A percentile compares a stretch with the other conserved stretches of the same genome.
Evolutionary conservation across 2,797 vertebrate genomes (phyloP).

Genomic region (Champsocephalus gunnari): DNA sequence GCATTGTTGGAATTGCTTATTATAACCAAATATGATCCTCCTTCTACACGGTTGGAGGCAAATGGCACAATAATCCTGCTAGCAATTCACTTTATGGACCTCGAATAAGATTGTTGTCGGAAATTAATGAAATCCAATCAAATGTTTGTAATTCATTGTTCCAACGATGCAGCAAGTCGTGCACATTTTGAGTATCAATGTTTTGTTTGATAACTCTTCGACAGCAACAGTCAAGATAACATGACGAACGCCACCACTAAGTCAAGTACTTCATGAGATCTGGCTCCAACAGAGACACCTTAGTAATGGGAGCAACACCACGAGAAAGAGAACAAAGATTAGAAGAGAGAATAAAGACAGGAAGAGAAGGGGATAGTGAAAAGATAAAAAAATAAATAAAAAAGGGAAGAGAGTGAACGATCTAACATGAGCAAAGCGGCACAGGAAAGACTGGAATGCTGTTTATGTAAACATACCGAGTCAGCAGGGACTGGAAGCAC

Average conservation of each 20-base stretch:
- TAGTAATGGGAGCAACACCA: slow-evolving; percentile 23
- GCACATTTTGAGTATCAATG: slow-evolving; percentile 1
- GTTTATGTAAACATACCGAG: slow-evolving; percentile 66
- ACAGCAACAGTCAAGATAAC: neutral
- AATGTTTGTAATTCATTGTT: neutral
- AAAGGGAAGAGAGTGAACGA: slow-evolving; percentile 7
- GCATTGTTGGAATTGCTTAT: slow-evolving; percentile 16
- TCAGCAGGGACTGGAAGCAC: slow-evolving; percentile 43
- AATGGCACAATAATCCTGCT: neutral
- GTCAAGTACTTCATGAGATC: slow-evolving; percentile 3
- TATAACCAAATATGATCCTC: slow-evolving; percentile 17
- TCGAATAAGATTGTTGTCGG: neutral
- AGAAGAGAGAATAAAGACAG: slow-evolving; percentile 1
- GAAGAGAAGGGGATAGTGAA: slow-evolving; percentile 8
- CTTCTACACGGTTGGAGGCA: slow-evolving; percentile 13
- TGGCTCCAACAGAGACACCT: slow-evolving; percentile 23
- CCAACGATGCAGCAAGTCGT: slow-evolving; percentile 1
- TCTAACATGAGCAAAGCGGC: slow-evolving; percentile 3
- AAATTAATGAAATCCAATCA: no score
- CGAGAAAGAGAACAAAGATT: slow-evolving; percentile 12
- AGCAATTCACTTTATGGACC: neutral
- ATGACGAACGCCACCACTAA: neutral
- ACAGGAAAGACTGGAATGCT: slow-evolving; percentile 69
- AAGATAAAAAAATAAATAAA: slow-evolving; percentile 14
- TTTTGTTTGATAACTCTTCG: neutral